These are phyloP conservation scores for Agrochola lychnidis DNA, from an alignment of 2,888 invertebrate genomes.

Conservation along the genomic window DNA sequence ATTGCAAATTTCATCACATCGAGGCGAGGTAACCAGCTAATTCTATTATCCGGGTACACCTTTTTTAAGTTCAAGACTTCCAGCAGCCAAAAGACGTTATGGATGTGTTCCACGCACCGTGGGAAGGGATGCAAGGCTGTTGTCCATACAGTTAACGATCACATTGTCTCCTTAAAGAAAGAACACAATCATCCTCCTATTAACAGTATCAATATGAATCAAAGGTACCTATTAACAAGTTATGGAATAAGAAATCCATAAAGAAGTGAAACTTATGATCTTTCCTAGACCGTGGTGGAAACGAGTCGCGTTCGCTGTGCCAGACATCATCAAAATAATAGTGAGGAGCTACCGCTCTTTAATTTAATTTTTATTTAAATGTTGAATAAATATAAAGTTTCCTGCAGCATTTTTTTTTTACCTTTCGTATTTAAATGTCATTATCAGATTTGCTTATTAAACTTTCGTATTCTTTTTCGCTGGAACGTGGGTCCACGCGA, in stretches of 20 bases:
- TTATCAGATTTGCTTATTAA: not conserved
- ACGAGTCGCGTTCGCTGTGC: not conserved
- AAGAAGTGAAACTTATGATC: not conserved
- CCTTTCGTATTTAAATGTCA: not conserved
- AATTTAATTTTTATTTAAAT: not conserved
- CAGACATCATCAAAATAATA: not conserved
- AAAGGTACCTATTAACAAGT: not conserved
- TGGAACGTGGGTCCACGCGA: no score
- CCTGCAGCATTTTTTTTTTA: not conserved
- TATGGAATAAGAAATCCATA: not conserved
- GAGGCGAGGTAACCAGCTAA: conserved; percentile 2
- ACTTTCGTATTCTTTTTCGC: no score
- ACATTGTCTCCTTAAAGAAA: conserved; percentile 15
- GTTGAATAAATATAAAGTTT: not conserved
- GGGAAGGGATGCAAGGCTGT: conserved; percentile 30
- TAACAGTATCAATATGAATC: not conserved
- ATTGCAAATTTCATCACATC: conserved; percentile 8
- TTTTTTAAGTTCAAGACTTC: conserved; percentile 9
- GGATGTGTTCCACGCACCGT: conserved; percentile 42
- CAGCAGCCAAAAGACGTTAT: not conserved
- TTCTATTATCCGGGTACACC: conserved; percentile 17
- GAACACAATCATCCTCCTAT: conserved; percentile 33
- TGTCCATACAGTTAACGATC: conserved; percentile 15
- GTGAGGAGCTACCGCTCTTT: not conserved
- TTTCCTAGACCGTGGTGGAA: not conserved